Conservation (phyloP, 2,797 vertebrate species). For the Eulemur coronatus region DNA sequence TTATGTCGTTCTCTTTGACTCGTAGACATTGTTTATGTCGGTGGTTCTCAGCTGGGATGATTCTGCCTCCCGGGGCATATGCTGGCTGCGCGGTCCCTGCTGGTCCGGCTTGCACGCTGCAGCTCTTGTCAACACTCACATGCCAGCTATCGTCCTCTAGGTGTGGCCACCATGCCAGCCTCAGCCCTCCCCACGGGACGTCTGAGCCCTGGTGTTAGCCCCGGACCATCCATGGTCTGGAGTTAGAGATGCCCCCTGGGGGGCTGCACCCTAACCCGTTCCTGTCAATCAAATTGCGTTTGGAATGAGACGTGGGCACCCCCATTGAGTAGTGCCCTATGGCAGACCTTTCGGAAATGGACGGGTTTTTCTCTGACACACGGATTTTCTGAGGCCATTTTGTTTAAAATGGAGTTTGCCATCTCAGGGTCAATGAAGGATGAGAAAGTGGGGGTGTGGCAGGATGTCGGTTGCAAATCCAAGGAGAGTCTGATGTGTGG, state of each 20-base stretch:
- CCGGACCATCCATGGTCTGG: neutral
- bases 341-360: rapidly evolving
- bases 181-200: neutral
- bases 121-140: neutral
- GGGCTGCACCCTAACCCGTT: neutral
- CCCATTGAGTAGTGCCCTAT: rapidly evolving
- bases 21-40: neutral
- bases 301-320: neutral
- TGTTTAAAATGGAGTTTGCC: neutral
- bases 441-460: too few relatives aligned
- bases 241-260: neutral
- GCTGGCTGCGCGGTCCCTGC: too few relatives aligned
- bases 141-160: rapidly evolving
- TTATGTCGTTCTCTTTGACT: neutral
- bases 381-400: neutral
- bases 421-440: neutral
- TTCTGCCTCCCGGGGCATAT: neutral
- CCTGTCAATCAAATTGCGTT: neutral
- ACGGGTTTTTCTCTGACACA: neutral
- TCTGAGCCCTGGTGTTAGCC: too few relatives aligned
- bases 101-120: neutral
- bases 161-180: too few relatives aligned
- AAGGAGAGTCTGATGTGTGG: rapidly evolving
- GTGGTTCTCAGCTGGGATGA: too few relatives aligned
- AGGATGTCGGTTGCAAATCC: neutral